phyloP scores from a whole-genome alignment of 2,797 vertebrate species.

The Gadopsis marmoratus region DNA sequence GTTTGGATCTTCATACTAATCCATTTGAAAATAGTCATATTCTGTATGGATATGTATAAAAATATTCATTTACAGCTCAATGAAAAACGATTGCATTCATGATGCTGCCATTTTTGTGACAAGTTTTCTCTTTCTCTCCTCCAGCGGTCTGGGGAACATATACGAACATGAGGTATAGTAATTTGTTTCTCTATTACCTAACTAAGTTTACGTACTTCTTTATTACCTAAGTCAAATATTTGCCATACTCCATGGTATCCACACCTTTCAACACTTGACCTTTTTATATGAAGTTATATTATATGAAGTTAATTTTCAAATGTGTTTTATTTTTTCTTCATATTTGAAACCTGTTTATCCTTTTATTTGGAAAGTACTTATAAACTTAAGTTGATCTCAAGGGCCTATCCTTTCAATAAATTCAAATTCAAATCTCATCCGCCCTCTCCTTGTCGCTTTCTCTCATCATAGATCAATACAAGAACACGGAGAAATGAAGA shows the following conservation, averaged over 20 bases:
- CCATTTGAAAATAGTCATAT: background rate
- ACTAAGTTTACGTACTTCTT: conserved; percentile 1
- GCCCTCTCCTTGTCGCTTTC: conserved; percentile 7
- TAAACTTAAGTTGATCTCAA: no score
- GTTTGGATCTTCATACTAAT: background rate
- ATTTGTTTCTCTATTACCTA: background rate
- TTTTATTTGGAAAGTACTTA: no score
- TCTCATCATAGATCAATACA: conserved; percentile 90
- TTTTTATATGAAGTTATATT: no score
- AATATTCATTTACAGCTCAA: background rate
- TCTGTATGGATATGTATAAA: background rate
- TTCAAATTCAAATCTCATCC: background rate
- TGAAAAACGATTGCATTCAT: background rate
- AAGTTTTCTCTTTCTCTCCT: conserved; percentile 73
- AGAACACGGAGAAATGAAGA: conserved; percentile 92
- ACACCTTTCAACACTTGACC: background rate
- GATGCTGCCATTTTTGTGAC: conserved; percentile 8
- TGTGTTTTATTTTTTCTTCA: no score
- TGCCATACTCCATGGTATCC: background rate
- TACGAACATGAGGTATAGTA: conserved; percentile 94
- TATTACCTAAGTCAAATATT: background rate
- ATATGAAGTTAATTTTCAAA: no score
- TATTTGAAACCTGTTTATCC: no score
- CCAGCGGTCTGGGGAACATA: conserved; percentile 98
- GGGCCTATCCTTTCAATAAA: no score